Evolutionary conservation across 2,888 invertebrate species (phyloP).

Genomic region (Graphium colonna): DNA sequence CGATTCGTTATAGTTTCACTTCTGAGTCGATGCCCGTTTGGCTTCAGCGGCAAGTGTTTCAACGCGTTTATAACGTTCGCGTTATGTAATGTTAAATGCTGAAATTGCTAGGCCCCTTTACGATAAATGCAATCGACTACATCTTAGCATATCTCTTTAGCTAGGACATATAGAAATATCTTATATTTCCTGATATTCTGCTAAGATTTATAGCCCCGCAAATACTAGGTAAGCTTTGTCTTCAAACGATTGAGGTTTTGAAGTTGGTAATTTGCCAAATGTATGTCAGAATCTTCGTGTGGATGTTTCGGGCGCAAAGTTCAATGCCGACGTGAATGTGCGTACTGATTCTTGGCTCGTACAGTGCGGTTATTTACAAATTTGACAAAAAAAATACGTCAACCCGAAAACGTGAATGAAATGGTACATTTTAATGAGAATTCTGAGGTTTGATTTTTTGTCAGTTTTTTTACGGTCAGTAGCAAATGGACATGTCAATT

Average conservation of each 20-base stretch:
- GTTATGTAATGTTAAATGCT: too few relatives aligned
- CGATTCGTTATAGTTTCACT: conserved; percentile 75
- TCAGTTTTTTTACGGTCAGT: not conserved
- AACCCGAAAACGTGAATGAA: conserved; percentile 16
- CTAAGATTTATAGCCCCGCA: conserved; percentile 17
- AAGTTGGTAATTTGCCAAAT: conserved; percentile 65
- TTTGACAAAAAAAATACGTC: conserved; percentile 14
- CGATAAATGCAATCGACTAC: too few relatives aligned
- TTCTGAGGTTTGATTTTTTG: not conserved
- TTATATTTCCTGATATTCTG: too few relatives aligned
- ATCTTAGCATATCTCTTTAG: too few relatives aligned
- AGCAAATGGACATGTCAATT: too few relatives aligned
- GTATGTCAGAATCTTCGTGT: conserved; percentile 43
- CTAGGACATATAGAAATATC: too few relatives aligned
- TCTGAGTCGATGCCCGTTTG: conserved; percentile 34
- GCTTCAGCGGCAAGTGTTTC: not conserved
- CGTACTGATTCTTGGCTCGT: conserved; percentile 33
- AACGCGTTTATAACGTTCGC: not conserved
- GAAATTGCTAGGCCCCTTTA: too few relatives aligned
- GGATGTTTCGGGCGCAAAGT: conserved; percentile 44
- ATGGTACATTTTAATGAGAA: conserved; percentile 23
- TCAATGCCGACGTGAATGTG: conserved; percentile 55
- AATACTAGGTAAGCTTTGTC: conserved; percentile 24
- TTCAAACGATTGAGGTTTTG: conserved; percentile 28
- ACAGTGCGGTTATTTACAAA: conserved; percentile 21